Conservation (phyloP, 2,888 invertebrate species). For the Loripinus fragilis region DNA sequence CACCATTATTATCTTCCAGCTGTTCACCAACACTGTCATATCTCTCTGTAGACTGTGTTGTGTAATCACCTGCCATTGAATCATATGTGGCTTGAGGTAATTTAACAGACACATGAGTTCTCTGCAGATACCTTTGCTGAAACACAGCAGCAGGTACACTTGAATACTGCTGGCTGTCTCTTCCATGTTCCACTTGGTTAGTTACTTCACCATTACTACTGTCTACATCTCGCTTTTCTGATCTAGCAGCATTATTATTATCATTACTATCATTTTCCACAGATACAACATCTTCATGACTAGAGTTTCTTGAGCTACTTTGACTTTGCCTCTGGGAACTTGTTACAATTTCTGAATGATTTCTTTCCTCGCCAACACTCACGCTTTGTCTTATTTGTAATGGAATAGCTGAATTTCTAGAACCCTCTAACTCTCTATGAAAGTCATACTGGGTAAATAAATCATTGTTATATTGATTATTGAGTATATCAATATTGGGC, state of each 20-base stretch:
- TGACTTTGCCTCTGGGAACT: neutral
- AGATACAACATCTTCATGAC: neutral
- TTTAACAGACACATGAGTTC: constrained; percentile 56
- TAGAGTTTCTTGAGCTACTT: neutral
- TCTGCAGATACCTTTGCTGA: constrained; percentile 46
- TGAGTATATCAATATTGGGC: neutral
- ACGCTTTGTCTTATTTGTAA: constrained; percentile 12
- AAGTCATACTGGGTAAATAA: neutral
- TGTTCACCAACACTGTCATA: constrained; percentile 20
- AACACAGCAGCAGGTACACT: constrained; percentile 29
- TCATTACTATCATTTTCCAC: neutral
- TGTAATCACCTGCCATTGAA: constrained; percentile 31
- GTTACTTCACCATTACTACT: neutral
- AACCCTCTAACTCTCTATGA: neutral
- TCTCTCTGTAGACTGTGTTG: neutral
- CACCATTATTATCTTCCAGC: constrained; percentile 9
- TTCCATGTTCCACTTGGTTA: neutral
- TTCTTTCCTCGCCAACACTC: constrained; percentile 9
- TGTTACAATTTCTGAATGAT: neutral
- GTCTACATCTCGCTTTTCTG: neutral
- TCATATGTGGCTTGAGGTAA: constrained; percentile 57
- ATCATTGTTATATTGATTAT: neutral
- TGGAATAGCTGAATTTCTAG: constrained; percentile 7
- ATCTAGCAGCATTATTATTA: neutral
- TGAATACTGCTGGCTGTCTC: constrained; percentile 15